Evolutionary conservation across 2,113 vertebrate genomes (phyloP), one percentile per base, ranked within the genome.

Genomic region (Oreotragus oreotragus): DNA sequence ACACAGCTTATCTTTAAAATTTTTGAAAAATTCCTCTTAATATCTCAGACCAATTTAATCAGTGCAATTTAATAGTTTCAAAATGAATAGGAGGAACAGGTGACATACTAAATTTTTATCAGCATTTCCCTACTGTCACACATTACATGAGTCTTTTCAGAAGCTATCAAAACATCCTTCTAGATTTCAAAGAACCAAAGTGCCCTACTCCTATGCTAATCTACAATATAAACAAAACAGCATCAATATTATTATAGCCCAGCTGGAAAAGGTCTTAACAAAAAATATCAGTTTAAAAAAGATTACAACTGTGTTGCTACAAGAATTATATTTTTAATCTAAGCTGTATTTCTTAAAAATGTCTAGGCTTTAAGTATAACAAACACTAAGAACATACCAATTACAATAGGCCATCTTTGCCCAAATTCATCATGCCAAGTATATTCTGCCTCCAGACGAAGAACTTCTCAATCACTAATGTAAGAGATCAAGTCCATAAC

Each of bases 281-380:
- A 92, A 94, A 97, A 97, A 95, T 89, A 96, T 10, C 64, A 14
- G 36, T 86, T 86, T 95, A 16, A 95, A 92, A 90, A 89, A 92
- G 39, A 87, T 53, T 87, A 94, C 15, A 94, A 73, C 13, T 89
- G 43, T 55, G 30, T 33, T 90, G 33, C 13, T 87, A 84, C 76
- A 43, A 89, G 16, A 91, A 96, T 64, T 81, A 85, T 11, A 96
- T 57, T 58, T 96, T 97, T 88, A 91, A 92, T 49, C 27, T 62
- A 73, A 90, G 84, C 43, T 47, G 43, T 23, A 92, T 76, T 92
- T 89, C 49, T 93, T 88, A 66, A 96, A 94, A 96, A 91, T 39
- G 27, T 30, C 81, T 28, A 91, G 7, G 15, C 47, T 90, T 93
- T 90, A 30, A 13, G 13, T 43, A 53, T 91, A 92, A 94, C 39